Base-by-base conservation (phyloP, 2,888 invertebrate species). In the Tachystola acroxantha region DNA sequence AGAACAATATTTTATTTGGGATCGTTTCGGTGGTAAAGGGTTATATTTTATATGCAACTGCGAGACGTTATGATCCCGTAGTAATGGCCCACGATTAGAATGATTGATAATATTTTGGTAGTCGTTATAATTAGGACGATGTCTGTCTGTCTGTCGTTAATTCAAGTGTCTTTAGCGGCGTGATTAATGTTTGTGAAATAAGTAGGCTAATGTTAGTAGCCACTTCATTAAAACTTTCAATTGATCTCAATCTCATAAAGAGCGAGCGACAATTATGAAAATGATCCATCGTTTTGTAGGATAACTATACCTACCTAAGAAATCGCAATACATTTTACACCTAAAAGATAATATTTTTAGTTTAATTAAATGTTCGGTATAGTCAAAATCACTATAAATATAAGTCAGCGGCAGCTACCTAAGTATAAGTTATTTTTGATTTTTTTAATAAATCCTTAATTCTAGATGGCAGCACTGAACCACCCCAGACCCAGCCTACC, bases 81-180 rank as follows among this genome's bases (percentile, higher is more conserved):
- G 42, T 44, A 46, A 45, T 48, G 40, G 34, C 31, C 28, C 34
- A 33, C 40, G 43, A 48, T 54, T 49, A 52, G 43, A 32, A 46
- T 49, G 52, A 55, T 47, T 41, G 42, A 51, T 55, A 40, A 29
- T 36, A 36, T 28, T 37, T 27, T 32, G 20, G 36, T 37, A 37
- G 34, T 27, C 28, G 29, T 37, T 30, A 32, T 37, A 40, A 34
- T 40, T 36, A 29, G 40, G 25, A 12, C 30, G 7, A 16, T n/a
- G 11, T 11, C 9, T 33, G 33, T 19, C 32, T n/a, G 11, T 11
- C 9, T 33, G 33, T 19, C 32, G 36, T 30, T 48, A 43, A 40
- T 45, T 38, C 42, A 38, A 32, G 37, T 39, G 44, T 45, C 44
- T 43, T 43, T 43, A 40, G 36, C 19, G 30, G 20, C 24, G 36